Evolutionary conservation across 2,888 invertebrate genomes (phyloP).

Genomic region (Heliconius erato): DNA sequence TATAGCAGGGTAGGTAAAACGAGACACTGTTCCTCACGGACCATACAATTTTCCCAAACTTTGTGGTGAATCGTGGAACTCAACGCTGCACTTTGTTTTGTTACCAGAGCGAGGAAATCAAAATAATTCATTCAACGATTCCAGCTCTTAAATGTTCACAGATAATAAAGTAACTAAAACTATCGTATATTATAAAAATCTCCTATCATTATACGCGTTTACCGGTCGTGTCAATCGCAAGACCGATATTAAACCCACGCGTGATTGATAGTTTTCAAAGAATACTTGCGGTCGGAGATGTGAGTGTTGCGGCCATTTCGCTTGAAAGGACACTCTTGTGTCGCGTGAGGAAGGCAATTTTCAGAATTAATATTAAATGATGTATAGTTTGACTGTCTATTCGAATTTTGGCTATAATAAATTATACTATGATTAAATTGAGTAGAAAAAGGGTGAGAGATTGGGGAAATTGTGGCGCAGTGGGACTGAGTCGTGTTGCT

Average conservation of each 20-base stretch:
- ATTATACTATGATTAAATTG: not conserved
- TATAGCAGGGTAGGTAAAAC: too few relatives aligned
- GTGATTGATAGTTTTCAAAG: constrained; percentile 51
- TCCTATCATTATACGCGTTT: constrained; percentile 47
- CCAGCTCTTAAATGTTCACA: too few relatives aligned
- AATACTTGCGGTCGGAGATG: constrained; percentile 29
- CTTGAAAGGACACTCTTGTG: not conserved
- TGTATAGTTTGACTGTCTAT: not conserved
- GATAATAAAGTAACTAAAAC: not conserved
- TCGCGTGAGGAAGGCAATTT: constrained; percentile 11
- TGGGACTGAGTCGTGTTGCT: too few relatives aligned
- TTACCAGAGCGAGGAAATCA: too few relatives aligned
- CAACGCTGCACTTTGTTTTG: too few relatives aligned
- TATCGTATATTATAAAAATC: constrained; percentile 41
- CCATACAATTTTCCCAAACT: too few relatives aligned
- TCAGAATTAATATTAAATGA: not conserved
- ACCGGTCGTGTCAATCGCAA: constrained; percentile 52
- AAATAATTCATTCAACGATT: too few relatives aligned
- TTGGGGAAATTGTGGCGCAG: not conserved
- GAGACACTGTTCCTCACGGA: too few relatives aligned
- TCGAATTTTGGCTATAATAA: not conserved
- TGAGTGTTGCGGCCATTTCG: constrained; percentile 21
- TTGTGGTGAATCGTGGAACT: too few relatives aligned
- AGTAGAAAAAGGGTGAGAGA: not conserved
- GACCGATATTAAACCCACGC: constrained; percentile 48